Base-by-base conservation (phyloP, 2,797 vertebrate genomes). In the Cossypha dichroa region DNA sequence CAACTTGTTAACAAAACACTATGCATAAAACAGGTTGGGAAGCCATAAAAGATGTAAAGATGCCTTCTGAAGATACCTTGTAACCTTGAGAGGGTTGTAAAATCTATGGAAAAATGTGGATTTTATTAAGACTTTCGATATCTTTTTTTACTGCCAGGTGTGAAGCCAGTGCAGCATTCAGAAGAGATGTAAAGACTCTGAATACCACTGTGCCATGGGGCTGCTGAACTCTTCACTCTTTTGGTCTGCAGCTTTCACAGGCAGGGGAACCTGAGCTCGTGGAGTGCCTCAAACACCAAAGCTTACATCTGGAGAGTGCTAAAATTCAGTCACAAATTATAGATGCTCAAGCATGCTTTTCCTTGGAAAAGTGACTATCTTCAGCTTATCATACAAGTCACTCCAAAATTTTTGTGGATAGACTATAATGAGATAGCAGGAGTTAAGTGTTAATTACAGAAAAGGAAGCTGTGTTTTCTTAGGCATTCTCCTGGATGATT, bases 391-490 rank as follows among this genome's bases (percentile, higher is more conserved):
- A 51, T 38, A 26, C 26, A 76, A 85, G 18, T 11, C 38, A 10
- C 54, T 86, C 13, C 4, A 73, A 84, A 89, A 40, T 23, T 78
- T 85, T 31, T 25, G 43, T 85, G 36, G 25, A 48, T 33, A 60
- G 45, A 67, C 21, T 54, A 21, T 22, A 82, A 77, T 38, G 33
- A 54, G 54, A 45, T 54, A 81, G 34, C 38, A 78, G 74, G 40
- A 92, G 51, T 25, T 74, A 58, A 58, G n/a, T 23, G 66, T 64
- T 93, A 74, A 80, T 80, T 91, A 91, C 68, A 77, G 72, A 75
- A 75, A 68, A 83, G 49, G 54, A 91, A 85, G 18, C 17, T 51
- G 49, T 56, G 52, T 78, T 91, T 88, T 85, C 34, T 59, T 90
- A 60, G 38, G 52, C 55, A 21, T 34, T 41, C 15, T 49, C 78